Conservation (phyloP, 2,888 invertebrate species). For the Thumatha senex region DNA sequence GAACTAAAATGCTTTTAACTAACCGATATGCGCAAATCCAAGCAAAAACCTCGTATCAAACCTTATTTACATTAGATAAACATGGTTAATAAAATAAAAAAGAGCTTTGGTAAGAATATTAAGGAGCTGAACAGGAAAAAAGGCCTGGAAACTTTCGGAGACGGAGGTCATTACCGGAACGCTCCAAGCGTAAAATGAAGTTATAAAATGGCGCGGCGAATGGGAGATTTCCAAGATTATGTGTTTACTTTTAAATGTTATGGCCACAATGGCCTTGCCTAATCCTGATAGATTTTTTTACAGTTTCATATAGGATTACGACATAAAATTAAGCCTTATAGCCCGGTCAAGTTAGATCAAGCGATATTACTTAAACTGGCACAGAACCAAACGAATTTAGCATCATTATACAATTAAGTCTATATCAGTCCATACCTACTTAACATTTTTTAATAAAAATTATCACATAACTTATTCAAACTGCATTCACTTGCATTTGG, state of each 20-base stretch:
- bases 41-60: slow-evolving; percentile 6
- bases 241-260: slow-evolving; percentile 45
- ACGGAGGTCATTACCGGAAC: slow-evolving; percentile 45
- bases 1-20: too few species aligned
- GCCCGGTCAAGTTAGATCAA: too few species aligned
- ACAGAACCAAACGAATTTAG: too few species aligned
- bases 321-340: too few species aligned
- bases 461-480: too few species aligned
- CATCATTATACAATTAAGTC: too few species aligned
- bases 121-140: slow-evolving; percentile 34
- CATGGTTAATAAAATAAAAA: slow-evolving; percentile 26
- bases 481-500: too few species aligned
- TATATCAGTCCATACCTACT: too few species aligned
- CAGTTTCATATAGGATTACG: not conserved
- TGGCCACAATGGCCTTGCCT: slow-evolving; percentile 24
- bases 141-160: slow-evolving; percentile 34
- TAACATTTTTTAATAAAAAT: too few species aligned
- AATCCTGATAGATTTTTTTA: slow-evolving; percentile 5
- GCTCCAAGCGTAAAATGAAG: slow-evolving; percentile 53
- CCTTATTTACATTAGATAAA: slow-evolving; percentile 35
- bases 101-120: slow-evolving; percentile 24
- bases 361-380: too few species aligned
- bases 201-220: slow-evolving; percentile 40
- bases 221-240: slow-evolving; percentile 35
- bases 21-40: too few species aligned